These are phyloP conservation scores for Altica lythri DNA, from an alignment of 2,888 invertebrate genomes.

Conservation along the genomic window DNA sequence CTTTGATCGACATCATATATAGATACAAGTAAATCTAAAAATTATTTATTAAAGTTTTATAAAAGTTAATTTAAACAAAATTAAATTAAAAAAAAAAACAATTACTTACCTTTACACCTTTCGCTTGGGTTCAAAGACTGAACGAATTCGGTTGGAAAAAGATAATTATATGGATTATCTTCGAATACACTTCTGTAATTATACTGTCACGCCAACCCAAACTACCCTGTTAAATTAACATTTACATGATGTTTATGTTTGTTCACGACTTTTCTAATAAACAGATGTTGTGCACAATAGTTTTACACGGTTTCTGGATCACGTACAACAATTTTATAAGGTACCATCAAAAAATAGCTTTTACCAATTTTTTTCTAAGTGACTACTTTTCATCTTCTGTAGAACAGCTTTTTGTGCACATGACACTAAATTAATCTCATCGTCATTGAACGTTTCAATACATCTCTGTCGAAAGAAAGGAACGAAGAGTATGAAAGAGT, in stretches of 20 bases:
- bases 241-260: neutral
- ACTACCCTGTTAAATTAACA: neutral
- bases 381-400: too few species aligned
- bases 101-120: neutral
- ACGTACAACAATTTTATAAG: too few species aligned
- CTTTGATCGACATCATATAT: neutral
- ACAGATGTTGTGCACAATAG: too few species aligned
- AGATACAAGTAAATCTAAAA: neutral
- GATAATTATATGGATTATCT: neutral
- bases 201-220: neutral
- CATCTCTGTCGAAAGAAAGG: too few species aligned
- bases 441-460: too few species aligned
- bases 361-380: too few species aligned
- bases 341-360: too few species aligned
- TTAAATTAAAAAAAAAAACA: neutral
- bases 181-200: neutral
- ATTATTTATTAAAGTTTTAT: neutral
- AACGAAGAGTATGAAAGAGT: too few species aligned
- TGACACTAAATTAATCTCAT: too few species aligned
- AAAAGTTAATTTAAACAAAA: neutral
- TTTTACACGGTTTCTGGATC: too few species aligned
- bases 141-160: neutral
- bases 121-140: neutral
- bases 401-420: too few species aligned
- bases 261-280: too few species aligned